Percentiles rank a stretch among this genome's conserved stretches.
phyloP scores from a whole-genome alignment of 2,797 vertebrate genomes.

The Pseudochirops cupreus region DNA sequence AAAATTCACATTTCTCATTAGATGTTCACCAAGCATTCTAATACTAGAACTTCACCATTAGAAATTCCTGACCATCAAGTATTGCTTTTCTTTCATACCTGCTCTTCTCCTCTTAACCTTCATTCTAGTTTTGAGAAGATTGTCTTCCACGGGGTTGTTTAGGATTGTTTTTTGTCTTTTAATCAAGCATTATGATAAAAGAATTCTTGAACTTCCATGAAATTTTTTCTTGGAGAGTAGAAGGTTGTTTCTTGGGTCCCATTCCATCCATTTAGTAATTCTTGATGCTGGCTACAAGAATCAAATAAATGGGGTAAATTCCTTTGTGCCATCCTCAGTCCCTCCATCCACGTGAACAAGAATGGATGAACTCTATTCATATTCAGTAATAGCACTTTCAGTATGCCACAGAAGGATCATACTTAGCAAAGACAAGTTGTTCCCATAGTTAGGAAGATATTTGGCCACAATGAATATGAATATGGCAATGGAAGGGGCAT shows the following conservation, averaged over 20 bases:
- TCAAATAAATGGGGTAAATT: neutral
- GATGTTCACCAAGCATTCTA: neutral
- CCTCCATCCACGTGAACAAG: neutral
- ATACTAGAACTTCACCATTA: neutral
- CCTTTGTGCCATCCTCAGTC: neutral
- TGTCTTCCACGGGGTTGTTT: neutral
- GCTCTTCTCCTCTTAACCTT: neutral
- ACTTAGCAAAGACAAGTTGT: neutral
- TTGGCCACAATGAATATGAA: neutral
- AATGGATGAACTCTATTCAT: neutral
- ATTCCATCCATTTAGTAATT: neutral
- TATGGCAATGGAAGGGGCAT: neutral
- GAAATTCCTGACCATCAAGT: neutral
- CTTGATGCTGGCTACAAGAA: slow-evolving; percentile 3
- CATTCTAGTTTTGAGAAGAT: neutral
- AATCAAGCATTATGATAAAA: slow-evolving; percentile 32
- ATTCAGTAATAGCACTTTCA: neutral
- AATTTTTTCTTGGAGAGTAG: slow-evolving; percentile 29
- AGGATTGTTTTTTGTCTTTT: neutral
- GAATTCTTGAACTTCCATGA: neutral
- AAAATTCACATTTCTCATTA: neutral
- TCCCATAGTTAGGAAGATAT: neutral
- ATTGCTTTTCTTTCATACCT: neutral
- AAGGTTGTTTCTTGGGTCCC: neutral
- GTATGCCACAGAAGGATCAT: neutral